Conservation (phyloP, 2,888 invertebrate genomes). For the Agapostemon virescens region DNA sequence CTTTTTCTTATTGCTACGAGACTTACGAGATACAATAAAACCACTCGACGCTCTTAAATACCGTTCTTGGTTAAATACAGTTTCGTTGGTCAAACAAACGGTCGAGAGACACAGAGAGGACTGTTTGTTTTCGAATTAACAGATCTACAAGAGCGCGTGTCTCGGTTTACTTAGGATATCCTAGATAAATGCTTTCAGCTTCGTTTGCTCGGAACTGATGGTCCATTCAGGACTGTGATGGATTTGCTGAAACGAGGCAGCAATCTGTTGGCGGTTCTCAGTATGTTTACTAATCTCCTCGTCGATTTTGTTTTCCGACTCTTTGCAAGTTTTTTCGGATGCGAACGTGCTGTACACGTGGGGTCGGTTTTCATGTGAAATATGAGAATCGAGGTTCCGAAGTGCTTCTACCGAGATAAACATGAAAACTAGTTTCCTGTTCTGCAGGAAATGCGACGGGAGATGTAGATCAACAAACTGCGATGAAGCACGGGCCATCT, state of each 20-base stretch:
- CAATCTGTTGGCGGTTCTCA: slow-evolving; percentile 50
- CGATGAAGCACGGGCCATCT: slow-evolving; percentile 19
- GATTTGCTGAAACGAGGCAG: slow-evolving; percentile 57
- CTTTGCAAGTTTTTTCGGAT: not conserved
- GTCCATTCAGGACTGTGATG: slow-evolving; percentile 44
- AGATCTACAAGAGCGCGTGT: slow-evolving; percentile 32
- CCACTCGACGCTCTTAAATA: not conserved
- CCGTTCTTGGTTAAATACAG: too few species aligned
- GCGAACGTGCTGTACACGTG: not conserved
- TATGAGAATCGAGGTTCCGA: slow-evolving; percentile 13
- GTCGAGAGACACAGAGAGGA: not conserved
- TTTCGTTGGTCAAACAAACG: not conserved
- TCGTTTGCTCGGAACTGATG: slow-evolving; percentile 59
- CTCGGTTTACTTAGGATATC: slow-evolving; percentile 47
- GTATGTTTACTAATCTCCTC: slow-evolving; percentile 15
- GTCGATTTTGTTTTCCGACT: not conserved
- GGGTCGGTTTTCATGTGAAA: not conserved
- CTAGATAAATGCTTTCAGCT: slow-evolving; percentile 40
- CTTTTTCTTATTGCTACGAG: not conserved
- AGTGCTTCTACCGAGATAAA: not conserved
- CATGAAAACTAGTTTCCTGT: slow-evolving; percentile 31
- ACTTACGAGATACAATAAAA: not conserved
- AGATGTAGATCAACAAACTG: slow-evolving; percentile 29
- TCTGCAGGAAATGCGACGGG: slow-evolving; percentile 23
- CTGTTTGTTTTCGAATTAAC: slow-evolving; percentile 44